phyloP scores from a whole-genome alignment of 2,888 invertebrate species.

The Lasioglossum calceatum region DNA sequence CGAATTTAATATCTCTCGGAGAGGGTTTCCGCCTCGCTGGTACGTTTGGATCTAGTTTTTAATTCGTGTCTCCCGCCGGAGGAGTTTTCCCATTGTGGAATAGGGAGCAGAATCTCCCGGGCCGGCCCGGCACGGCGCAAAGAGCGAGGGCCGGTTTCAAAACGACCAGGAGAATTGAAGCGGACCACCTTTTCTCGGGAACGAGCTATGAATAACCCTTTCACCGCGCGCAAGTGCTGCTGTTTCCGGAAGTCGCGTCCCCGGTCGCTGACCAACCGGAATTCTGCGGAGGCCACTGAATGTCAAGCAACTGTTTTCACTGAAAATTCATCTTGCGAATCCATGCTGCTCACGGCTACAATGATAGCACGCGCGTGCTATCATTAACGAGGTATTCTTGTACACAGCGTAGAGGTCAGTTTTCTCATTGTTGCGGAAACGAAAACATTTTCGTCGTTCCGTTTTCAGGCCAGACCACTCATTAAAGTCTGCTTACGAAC shows the following conservation, averaged over 20 bases:
- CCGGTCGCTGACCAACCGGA: conserved; percentile 10
- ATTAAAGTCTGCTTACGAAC: neutral
- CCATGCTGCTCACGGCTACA: neutral
- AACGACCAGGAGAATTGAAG: conserved; percentile 53
- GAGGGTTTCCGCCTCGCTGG: conserved; percentile 22
- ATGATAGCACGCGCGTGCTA: neutral
- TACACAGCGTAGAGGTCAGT: no score
- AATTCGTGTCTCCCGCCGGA: conserved; percentile 36
- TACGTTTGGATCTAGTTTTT: conserved; percentile 47
- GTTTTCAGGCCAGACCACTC: no score
- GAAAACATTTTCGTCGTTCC: no score
- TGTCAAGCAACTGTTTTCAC: conserved; percentile 61
- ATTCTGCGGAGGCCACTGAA: conserved; percentile 45
- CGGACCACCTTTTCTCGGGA: conserved; percentile 53
- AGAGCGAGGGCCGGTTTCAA: conserved; percentile 46
- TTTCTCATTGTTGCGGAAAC: no score
- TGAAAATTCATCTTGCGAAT: conserved; percentile 48
- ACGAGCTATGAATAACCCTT: conserved; percentile 73
- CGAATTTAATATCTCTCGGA: conserved; percentile 32
- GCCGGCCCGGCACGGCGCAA: neutral
- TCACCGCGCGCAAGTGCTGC: conserved; percentile 67
- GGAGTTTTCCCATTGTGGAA: conserved; percentile 22
- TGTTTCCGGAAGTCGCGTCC: conserved; percentile 24
- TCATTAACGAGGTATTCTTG: no score
- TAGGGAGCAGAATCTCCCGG: conserved; percentile 6